A percentile compares a stretch with the other conserved stretches of the same genome.
Conservation (phyloP, 2,113 vertebrate genomes). For the Eleginops maclovinus region DNA sequence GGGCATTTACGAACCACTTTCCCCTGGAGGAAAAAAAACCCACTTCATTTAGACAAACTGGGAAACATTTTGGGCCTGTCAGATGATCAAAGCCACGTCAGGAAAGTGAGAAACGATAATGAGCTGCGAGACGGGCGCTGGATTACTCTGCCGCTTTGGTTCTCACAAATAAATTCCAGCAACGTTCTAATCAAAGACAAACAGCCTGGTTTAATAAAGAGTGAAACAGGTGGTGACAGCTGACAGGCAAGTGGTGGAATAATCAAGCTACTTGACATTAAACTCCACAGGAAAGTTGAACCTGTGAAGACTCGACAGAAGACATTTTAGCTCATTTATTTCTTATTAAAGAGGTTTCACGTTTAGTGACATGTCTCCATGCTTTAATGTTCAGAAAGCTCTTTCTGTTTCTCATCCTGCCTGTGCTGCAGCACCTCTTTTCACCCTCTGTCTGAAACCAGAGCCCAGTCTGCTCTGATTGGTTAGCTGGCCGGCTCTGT, state of each 20-base stretch:
- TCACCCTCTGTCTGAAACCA: too few relatives aligned
- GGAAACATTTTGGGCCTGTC: constrained; percentile 21
- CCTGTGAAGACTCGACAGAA: neutral
- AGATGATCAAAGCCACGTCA: constrained; percentile 45
- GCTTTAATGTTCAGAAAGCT: too few relatives aligned
- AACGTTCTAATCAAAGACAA: constrained; percentile 25
- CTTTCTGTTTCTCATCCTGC: too few relatives aligned
- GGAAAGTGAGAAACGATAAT: constrained; percentile 27
- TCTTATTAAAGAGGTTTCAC: too few relatives aligned
- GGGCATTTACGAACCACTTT: constrained; percentile 78
- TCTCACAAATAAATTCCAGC: constrained; percentile 31
- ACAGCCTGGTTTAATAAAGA: neutral
- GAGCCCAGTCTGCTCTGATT: too few relatives aligned
- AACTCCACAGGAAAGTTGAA: neutral
- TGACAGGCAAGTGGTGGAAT: constrained; percentile 1
- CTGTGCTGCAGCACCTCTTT: too few relatives aligned
- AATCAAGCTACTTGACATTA: too few relatives aligned
- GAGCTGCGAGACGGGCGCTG: constrained; percentile 36
- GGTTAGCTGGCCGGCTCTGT: too few relatives aligned
- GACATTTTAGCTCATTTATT: neutral
- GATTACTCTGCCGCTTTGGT: constrained; percentile 48
- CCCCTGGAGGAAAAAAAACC: constrained; percentile 63
- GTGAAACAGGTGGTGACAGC: constrained; percentile 27
- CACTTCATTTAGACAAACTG: neutral
- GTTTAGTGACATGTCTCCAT: too few relatives aligned